Percentiles rank a stretch among this genome's conserved stretches.
Conservation (phyloP, 2,113 vertebrate species). For the Tachysurus vachellii region DNA sequence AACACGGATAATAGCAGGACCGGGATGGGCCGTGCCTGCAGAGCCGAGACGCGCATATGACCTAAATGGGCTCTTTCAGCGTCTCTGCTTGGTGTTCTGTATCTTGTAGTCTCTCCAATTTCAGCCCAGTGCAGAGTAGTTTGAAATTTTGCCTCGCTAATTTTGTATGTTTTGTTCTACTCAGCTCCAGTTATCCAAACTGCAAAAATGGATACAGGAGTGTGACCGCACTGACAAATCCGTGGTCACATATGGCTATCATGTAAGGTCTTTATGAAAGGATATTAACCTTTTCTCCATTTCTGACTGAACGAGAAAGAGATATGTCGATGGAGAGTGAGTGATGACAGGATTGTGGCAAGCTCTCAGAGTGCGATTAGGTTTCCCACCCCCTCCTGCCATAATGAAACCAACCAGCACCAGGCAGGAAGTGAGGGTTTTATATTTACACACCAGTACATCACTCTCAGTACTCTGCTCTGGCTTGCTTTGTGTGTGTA, state of each 20-base stretch:
- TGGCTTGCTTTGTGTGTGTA: conserved; percentile 21
- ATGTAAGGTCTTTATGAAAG: conserved; percentile 27
- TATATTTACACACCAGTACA: conserved; percentile 75
- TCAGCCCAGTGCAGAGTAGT: neutral
- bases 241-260: conserved; percentile 30
- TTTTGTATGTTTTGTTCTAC: conserved; percentile 25
- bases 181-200: neutral
- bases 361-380: conserved; percentile 62
- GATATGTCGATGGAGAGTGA: conserved; percentile 48
- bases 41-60: conserved; percentile 59
- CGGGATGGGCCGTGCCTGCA: conserved; percentile 14
- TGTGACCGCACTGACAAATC: conserved; percentile 15
- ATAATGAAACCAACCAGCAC: conserved; percentile 66
- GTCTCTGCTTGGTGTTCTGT: neutral
- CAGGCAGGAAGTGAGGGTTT: conserved; percentile 71
- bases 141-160: conserved; percentile 18
- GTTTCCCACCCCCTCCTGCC: conserved; percentile 66
- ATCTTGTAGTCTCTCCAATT: conserved; percentile 9
- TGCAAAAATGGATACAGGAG: conserved; percentile 12
- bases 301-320: conserved; percentile 27
- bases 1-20: conserved; percentile 83
- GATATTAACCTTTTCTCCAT: conserved; percentile 37
- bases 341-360: conserved; percentile 65
- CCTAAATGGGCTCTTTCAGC: conserved; percentile 1
- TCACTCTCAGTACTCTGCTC: conserved; percentile 54